Evolutionary conservation across 1,140 invertebrate species (phyloP).

Genomic region (Hypothenemus hampei): DNA sequence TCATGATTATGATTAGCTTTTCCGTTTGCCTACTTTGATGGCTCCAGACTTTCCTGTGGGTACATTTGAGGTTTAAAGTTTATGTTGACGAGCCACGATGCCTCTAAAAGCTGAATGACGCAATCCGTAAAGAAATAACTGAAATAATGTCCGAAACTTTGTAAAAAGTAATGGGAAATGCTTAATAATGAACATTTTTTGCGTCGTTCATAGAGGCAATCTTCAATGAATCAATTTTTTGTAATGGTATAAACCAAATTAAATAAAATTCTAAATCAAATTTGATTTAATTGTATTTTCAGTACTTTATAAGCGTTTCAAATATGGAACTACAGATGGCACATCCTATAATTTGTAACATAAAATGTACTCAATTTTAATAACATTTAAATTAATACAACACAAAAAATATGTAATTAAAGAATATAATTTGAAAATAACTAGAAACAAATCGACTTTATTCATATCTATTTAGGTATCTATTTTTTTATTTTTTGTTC

Average conservation of each 20-base stretch:
- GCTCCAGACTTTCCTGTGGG: no score
- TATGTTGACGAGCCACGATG: neutral
- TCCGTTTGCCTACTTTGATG: constrained; percentile 1
- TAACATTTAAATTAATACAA: no score
- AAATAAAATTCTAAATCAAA: neutral
- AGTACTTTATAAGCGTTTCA: neutral
- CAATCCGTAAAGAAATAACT: neutral
- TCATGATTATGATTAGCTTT: constrained; percentile 36
- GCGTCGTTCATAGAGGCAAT: neutral
- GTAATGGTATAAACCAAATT: neutral
- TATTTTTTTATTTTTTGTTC: no score
- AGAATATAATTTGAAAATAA: no score
- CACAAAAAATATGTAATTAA: no score
- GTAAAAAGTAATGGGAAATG: neutral
- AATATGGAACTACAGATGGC: neutral
- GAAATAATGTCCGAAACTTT: neutral
- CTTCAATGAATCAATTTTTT: neutral
- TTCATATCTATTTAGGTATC: no score
- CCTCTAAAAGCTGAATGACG: neutral
- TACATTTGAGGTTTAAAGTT: neutral
- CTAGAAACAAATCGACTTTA: no score
- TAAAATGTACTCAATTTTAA: no score
- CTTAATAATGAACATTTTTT: neutral
- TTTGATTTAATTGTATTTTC: neutral
- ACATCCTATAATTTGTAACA: neutral